Conservation (phyloP, 2,797 vertebrate species). For the Tangara arthus region DNA sequence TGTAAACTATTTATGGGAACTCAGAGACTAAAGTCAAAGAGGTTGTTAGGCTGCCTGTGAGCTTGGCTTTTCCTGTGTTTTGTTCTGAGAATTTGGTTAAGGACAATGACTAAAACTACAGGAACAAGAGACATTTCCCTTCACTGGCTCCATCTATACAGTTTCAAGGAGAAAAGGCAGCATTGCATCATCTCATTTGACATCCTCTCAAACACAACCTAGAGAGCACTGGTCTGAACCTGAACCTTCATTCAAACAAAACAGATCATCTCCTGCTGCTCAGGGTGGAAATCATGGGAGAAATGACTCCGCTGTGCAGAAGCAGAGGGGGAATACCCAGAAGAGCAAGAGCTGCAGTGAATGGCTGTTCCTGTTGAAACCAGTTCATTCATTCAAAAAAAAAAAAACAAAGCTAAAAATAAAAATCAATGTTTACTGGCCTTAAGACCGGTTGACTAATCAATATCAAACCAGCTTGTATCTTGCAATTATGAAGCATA, state of each 20-base stretch:
- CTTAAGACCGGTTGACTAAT: not conserved
- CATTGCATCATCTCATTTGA: not conserved
- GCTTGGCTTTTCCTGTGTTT: not conserved
- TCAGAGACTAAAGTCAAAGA: not conserved
- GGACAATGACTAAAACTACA: not conserved
- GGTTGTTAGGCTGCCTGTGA: not conserved
- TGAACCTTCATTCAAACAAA: not conserved
- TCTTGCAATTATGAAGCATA: not conserved
- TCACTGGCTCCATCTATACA: not conserved
- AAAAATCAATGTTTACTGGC: not conserved
- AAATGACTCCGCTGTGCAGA: not conserved
- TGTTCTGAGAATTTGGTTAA: not conserved
- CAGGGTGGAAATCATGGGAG: not conserved
- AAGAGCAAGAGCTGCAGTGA: not conserved
- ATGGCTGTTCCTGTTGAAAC: not conserved
- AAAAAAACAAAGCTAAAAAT: not conserved
- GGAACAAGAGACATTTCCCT: not conserved
- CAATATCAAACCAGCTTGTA: not conserved
- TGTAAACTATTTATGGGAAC: not conserved
- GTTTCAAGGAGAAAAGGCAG: not conserved
- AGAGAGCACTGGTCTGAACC: not conserved
- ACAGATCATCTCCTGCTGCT: not conserved
- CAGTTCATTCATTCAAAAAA: not conserved
- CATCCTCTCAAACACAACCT: not conserved
- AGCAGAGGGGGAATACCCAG: not conserved